These are phyloP conservation scores for Adineta ricciae DNA, from an alignment of 2,888 invertebrate species.

Conservation along the genomic window DNA sequence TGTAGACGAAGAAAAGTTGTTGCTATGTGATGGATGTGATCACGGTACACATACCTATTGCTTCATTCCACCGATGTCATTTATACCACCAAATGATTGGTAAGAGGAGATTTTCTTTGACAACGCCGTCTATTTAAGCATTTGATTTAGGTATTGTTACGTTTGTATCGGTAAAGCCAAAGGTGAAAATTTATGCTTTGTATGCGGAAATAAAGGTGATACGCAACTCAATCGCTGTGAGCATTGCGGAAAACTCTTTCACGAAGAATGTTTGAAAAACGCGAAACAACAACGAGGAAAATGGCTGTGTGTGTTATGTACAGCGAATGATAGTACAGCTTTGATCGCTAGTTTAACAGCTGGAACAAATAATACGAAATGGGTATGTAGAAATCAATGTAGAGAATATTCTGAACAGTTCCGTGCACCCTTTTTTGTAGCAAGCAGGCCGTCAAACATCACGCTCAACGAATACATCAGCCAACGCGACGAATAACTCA, in stretches of 20 bases:
- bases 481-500: not conserved
- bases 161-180: conserved; percentile 59
- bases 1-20: conserved; percentile 83
- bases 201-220: conserved; percentile 27
- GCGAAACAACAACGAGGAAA: conserved; percentile 24
- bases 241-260: conserved; percentile 28
- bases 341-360: not conserved
- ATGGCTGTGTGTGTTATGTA: conserved; percentile 16
- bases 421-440: too few species aligned
- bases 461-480: not conserved
- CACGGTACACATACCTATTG: conserved; percentile 97
- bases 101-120: conserved; percentile 30
- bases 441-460: conserved; percentile 12
- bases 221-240: conserved; percentile 27
- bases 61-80: conserved; percentile 59
- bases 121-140: conserved; percentile 64
- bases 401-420: too few species aligned
- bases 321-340: not conserved
- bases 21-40: conserved; percentile 93
- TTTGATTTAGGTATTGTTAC: conserved; percentile 72
- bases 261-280: conserved; percentile 27
- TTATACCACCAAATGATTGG: conserved; percentile 2
- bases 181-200: conserved; percentile 37
- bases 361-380: not conserved
- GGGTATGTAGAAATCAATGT: not conserved